Evolutionary conservation across 2,888 invertebrate genomes (phyloP).

Genomic region (Pachycephus smyrnensis): DNA sequence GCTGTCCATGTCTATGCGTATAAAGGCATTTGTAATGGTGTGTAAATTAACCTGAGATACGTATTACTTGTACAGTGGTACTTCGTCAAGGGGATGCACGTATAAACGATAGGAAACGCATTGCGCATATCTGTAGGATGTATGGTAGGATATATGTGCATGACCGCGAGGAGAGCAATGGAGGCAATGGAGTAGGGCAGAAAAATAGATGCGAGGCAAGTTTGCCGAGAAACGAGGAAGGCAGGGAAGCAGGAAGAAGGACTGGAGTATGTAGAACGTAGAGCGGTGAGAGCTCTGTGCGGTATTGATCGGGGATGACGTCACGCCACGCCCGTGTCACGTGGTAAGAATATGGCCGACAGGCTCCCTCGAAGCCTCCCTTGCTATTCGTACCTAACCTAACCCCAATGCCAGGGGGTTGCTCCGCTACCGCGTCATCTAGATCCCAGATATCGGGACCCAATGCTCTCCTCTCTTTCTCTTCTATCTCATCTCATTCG

Average conservation of each 20-base stretch:
- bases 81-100: background rate
- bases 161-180: background rate
- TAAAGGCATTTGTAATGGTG: background rate
- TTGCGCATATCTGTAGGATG: background rate
- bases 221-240: background rate
- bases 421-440: slow-evolving; percentile 15
- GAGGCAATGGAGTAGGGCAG: slow-evolving; percentile 37
- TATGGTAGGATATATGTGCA: slow-evolving; percentile 4
- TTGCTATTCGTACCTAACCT: slow-evolving; percentile 30
- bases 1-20: background rate
- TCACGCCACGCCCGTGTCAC: slow-evolving; percentile 65
- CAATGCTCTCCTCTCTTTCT: background rate
- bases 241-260: background rate
- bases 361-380: slow-evolving; percentile 25
- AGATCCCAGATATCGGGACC: slow-evolving; percentile 19
- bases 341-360: slow-evolving; percentile 61
- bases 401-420: slow-evolving; percentile 19
- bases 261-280: background rate
- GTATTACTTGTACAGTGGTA: background rate
- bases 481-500: background rate
- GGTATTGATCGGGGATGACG: slow-evolving; percentile 64
- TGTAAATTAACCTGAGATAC: background rate
- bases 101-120: background rate
- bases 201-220: slow-evolving; percentile 20
- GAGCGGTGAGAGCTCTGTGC: slow-evolving; percentile 35